phyloP scores from a whole-genome alignment of 1,140 invertebrate species.

The Drosophila azteca region DNA sequence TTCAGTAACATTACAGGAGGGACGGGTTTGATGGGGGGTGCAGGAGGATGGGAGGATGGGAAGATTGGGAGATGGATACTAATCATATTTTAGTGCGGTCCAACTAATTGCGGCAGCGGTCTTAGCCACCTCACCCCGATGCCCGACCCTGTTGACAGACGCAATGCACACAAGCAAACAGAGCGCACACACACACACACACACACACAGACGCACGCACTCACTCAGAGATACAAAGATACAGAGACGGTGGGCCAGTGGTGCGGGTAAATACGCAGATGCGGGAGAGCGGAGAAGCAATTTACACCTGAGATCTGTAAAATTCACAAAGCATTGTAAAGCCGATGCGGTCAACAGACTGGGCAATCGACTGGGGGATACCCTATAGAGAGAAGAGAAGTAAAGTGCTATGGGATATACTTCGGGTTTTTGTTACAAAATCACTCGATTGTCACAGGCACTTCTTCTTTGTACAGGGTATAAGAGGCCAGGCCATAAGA shows the following conservation, averaged over 20 bases:
- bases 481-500: slow-evolving; percentile 11
- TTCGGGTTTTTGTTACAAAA: too few relatives aligned
- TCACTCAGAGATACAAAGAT: slow-evolving; percentile 12
- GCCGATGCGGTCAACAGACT: neutral
- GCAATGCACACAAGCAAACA: slow-evolving; percentile 10
- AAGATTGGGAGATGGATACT: slow-evolving; percentile 23
- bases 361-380: slow-evolving; percentile 24
- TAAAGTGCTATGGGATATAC: neutral
- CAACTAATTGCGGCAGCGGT: slow-evolving; percentile 65
- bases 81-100: slow-evolving; percentile 76
- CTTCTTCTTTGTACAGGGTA: slow-evolving; percentile 9
- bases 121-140: slow-evolving; percentile 15
- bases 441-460: neutral
- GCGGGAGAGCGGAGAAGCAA: slow-evolving; percentile 40
- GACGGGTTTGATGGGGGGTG: neutral
- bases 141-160: slow-evolving; percentile 36
- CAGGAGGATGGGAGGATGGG: neutral
- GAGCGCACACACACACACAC: slow-evolving; percentile 3
- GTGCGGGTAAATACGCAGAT: slow-evolving; percentile 32
- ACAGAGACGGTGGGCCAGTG: neutral
- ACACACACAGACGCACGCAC: neutral
- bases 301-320: slow-evolving; percentile 69
- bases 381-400: slow-evolving; percentile 3
- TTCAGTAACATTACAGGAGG: neutral
- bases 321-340: slow-evolving; percentile 53